These are phyloP conservation scores for Synergus umbraculus DNA, from an alignment of 2,888 invertebrate species.

Conservation along the genomic window DNA sequence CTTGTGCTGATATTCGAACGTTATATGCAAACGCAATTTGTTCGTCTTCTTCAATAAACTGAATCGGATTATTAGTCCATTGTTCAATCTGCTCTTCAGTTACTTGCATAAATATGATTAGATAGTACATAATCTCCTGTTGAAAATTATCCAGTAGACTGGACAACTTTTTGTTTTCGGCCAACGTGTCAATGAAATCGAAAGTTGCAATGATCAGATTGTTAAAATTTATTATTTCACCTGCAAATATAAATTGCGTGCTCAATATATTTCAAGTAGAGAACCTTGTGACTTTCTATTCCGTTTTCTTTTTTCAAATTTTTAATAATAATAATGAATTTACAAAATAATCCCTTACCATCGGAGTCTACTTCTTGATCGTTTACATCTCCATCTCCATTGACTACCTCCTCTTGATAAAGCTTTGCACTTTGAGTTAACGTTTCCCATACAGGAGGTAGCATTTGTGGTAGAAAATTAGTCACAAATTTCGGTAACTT, in stretches of 20 bases:
- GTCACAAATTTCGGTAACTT: slow-evolving; percentile 82
- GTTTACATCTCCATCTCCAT: slow-evolving; percentile 79
- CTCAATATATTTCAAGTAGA: background rate
- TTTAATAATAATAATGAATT: background rate
- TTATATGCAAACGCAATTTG: slow-evolving; percentile 82
- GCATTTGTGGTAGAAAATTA: slow-evolving; percentile 81
- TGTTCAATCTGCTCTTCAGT: slow-evolving; percentile 83
- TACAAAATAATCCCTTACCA: slow-evolving; percentile 73
- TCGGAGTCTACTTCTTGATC: slow-evolving; percentile 82
- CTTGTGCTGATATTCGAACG: slow-evolving; percentile 83
- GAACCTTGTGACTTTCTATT: too few relatives aligned
- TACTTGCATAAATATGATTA: slow-evolving; percentile 85
- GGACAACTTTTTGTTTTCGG: slow-evolving; percentile 80
- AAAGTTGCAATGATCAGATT: slow-evolving; percentile 83
- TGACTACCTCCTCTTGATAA: slow-evolving; percentile 83
- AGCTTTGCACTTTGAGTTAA: slow-evolving; percentile 84
- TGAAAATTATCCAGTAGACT: slow-evolving; percentile 81
- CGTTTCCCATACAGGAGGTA: slow-evolving; percentile 84
- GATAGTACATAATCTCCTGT: slow-evolving; percentile 83
- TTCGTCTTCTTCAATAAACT: slow-evolving; percentile 85
- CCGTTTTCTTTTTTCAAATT: too few relatives aligned
- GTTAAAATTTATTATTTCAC: slow-evolving; percentile 83
- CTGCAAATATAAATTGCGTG: slow-evolving; percentile 66
- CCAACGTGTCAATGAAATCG: slow-evolving; percentile 83
- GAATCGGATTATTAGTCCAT: slow-evolving; percentile 83